A percentile compares a stretch with the other conserved stretches of the same genome.
Conservation (phyloP, 2,888 invertebrate genomes). For the Cryptus armator region DNA sequence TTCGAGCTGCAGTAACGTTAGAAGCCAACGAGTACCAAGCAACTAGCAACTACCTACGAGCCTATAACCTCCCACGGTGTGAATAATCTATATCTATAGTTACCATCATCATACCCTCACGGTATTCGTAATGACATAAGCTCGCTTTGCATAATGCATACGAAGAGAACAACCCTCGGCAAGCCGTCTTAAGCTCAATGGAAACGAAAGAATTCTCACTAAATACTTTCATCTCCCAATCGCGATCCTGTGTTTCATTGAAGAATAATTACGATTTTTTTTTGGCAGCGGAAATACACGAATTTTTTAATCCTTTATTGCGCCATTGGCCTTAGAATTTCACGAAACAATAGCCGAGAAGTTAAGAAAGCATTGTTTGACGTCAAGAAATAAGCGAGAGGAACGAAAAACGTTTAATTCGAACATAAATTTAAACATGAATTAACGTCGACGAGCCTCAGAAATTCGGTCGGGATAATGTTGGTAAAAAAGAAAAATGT, state of each 20-base stretch:
- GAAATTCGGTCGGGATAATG: background rate
- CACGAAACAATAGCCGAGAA: background rate
- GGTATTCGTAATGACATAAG: background rate
- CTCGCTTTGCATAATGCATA: background rate
- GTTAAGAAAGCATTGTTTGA: background rate
- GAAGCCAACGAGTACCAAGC: constrained; percentile 16
- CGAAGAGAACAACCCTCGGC: background rate
- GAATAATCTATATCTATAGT: constrained; percentile 15
- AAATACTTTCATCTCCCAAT: background rate
- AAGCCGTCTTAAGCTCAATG: background rate
- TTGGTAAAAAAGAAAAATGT: constrained; percentile 32
- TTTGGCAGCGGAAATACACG: background rate
- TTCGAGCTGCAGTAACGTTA: constrained; percentile 1
- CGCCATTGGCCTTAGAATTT: background rate
- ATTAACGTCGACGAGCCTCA: background rate
- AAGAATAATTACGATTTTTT: background rate
- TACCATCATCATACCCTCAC: background rate
- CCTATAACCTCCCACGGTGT: constrained; percentile 3
- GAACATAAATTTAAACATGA: background rate
- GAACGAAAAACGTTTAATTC: background rate
- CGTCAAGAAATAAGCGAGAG: background rate
- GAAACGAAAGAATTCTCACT: background rate
- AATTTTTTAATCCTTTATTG: background rate
- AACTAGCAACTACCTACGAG: constrained; percentile 27
- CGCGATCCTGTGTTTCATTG: background rate